Base-by-base conservation (phyloP, 2,888 invertebrate species). In the Ochropacha duplaris region DNA sequence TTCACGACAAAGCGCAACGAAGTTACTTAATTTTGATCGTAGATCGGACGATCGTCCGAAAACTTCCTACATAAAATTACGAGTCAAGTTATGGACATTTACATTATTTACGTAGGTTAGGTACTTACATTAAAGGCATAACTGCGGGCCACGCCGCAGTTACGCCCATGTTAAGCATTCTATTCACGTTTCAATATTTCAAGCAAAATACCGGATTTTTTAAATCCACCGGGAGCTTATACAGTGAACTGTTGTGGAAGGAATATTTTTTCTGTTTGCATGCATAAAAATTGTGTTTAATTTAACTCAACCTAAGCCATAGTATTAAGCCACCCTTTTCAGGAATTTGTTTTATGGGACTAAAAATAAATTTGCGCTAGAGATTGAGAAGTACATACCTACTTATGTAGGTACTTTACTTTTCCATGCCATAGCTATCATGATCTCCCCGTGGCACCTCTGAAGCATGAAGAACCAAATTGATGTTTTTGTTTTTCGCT, bases 371-470 rank as follows among this genome's bases (percentile, higher is more conserved):
- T 19, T 22, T 24, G 19, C 11, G 31, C 22, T 31, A 52, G 19
- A 52, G 12, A 52, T 52, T 34, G 34, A 52, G 22, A 52, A 52
- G 34, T 52, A n/a, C n/a, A n/a, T n/a, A n/a, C n/a, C n/a, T n/a
- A 31, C 11, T 31, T 31, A 31, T 12, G 31, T 31, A 31, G 12
- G 12, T 12, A 4, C 2, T n/a, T 19, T n/a, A n/a, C 16, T 12
- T 31, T 16, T 16, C 26, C 26, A 14, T n/a, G n/a, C n/a, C n/a
- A n/a, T n/a, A n/a, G n/a, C n/a, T 16, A 0, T 22, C 16, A 44
- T 4, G 4, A 44, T 44, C 19, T 16, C 9, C 39, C 16, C 39
- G 39, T 44, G 31, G 11, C 31, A 31, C 12, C 31, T 3, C 31
- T 12, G 39, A 16, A 39, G 39, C n/a, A n/a, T n/a, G n/a, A n/a